These are phyloP conservation scores for Agrotis segetum DNA, from an alignment of 2,888 invertebrate species.

Conservation along the genomic window DNA sequence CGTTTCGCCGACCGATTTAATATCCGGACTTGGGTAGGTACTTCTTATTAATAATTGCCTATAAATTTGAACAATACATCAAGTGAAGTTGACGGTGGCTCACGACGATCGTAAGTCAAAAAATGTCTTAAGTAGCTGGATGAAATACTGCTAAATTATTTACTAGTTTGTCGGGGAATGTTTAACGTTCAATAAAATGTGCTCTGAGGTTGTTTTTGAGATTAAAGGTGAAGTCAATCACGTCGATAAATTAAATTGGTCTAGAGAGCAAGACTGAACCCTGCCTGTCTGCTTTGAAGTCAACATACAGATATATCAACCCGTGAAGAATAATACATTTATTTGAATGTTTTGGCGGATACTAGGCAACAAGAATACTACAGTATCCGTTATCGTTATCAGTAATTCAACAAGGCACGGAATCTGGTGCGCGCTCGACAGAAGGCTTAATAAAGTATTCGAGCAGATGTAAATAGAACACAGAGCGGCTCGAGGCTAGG, in stretches of 20 bases:
- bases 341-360: slow-evolving; percentile 28
- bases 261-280: neutral
- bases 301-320: neutral
- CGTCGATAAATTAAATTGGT: slow-evolving; percentile 8
- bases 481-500: slow-evolving; percentile 87
- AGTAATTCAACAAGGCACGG: slow-evolving; percentile 66
- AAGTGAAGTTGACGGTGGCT: slow-evolving; percentile 69
- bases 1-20: slow-evolving; percentile 65
- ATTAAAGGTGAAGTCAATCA: slow-evolving; percentile 47
- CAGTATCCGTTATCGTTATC: slow-evolving; percentile 68
- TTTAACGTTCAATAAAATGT: slow-evolving; percentile 35
- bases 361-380: slow-evolving; percentile 54
- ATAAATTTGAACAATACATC: slow-evolving; percentile 74
- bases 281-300: slow-evolving; percentile 10
- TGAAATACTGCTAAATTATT: slow-evolving; percentile 41
- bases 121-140: slow-evolving; percentile 59
- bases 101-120: slow-evolving; percentile 74
- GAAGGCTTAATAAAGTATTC: slow-evolving; percentile 89
- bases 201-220: slow-evolving; percentile 26
- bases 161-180: slow-evolving; percentile 34
- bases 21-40: slow-evolving; percentile 62
- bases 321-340: slow-evolving; percentile 15
- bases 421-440: slow-evolving; percentile 75
- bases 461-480: slow-evolving; percentile 90
- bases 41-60: slow-evolving; percentile 74